Conservation (phyloP, 2,888 invertebrate species). For the Psylliodes chrysocephalus region DNA sequence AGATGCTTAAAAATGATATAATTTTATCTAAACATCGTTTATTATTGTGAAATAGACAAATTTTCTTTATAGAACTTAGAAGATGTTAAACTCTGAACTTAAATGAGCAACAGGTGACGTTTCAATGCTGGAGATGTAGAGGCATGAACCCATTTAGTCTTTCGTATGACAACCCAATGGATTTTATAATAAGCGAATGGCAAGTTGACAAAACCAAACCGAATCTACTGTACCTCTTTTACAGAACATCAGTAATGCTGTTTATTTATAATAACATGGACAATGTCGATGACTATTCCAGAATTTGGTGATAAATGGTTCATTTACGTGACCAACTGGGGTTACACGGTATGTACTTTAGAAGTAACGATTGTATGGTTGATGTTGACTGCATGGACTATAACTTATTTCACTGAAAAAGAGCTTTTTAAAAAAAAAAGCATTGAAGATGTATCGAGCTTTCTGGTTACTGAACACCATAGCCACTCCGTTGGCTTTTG, state of each 20-base stretch:
- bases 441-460: constrained; percentile 54
- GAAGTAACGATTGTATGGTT: constrained; percentile 68
- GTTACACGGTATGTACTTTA: constrained; percentile 68
- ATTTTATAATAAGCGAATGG: constrained; percentile 66
- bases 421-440: constrained; percentile 41
- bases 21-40: too few relatives aligned
- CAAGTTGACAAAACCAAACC: constrained; percentile 65
- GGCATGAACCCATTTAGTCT: constrained; percentile 12
- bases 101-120: neutral
- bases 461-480: constrained; percentile 80
- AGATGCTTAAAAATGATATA: too few relatives aligned
- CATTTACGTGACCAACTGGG: constrained; percentile 81
- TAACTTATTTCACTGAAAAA: constrained; percentile 37
- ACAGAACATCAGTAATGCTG: constrained; percentile 70
- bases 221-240: constrained; percentile 63
- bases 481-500: constrained; percentile 76
- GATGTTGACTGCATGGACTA: constrained; percentile 49
- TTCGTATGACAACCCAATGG: neutral
- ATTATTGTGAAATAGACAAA: too few relatives aligned
- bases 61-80: neutral
- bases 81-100: neutral
- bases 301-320: constrained; percentile 70
- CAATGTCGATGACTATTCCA: constrained; percentile 61
- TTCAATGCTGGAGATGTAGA: neutral
- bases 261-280: constrained; percentile 61